Base-by-base conservation (phyloP, 2,888 invertebrate species). In the Aquatica leii region DNA sequence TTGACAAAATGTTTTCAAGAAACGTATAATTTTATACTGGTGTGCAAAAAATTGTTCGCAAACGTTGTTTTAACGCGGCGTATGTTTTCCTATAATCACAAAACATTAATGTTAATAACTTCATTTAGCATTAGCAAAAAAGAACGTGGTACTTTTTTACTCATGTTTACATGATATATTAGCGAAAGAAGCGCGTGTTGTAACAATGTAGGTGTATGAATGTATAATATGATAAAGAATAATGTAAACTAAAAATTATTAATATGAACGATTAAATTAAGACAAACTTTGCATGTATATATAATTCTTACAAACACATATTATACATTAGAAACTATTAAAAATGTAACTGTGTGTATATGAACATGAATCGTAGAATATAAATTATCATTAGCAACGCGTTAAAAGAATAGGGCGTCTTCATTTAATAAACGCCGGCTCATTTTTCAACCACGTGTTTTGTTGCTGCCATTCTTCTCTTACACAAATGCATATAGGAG, bases 381-480 rank as follows among this genome's bases (percentile, higher is more conserved):
- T 77, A 77, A 76, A 78, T 78, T 76, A 76, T 78, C 77, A 78
- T 78, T 78, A 78, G 76, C 72, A 73, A 72, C 74, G 74, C 77
- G 76, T 76, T 78, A 77, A 78, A 76, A 77, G 77, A 78, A 77
- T 76, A 76, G 77, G 75, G 77, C 76, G 76, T 78, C 78, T 78
- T 78, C 77, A 78, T 78, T 78, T 77, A 76, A 76, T 75, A 75
- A 76, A 76, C 73, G 75, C 74, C 72, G 71, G 58, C 73, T 75
- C 77, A 78, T 78, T 78, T 78, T 76, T 78, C 77, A 78, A 71
- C 67, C 74, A 73, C 73, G 72, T 71, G 73, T 70, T 72, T 64
- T 60, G 59, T 59, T 60, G 59, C 35, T 65, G 69, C 67, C 69
- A 68, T 68, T 73, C 65, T 59, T 52, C 57, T 60, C 52, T 64